Conservation (phyloP, 2,888 invertebrate species). For the Argyra leucocephala region DNA sequence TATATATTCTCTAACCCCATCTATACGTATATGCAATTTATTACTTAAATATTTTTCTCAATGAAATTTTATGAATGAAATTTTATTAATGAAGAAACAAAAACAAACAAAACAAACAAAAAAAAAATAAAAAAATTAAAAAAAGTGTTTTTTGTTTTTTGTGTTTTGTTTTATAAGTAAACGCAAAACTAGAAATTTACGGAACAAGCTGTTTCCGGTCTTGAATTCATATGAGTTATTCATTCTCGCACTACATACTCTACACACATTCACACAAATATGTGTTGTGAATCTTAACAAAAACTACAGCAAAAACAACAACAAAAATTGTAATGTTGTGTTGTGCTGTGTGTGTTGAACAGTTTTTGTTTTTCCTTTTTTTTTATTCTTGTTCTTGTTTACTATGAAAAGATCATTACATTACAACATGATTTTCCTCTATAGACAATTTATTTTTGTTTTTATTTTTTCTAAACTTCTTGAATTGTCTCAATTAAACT, state of each 20-base stretch:
- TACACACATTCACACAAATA: too few relatives aligned
- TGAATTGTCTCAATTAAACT: conserved; percentile 4
- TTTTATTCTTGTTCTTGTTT: neutral
- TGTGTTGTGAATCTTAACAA: too few relatives aligned
- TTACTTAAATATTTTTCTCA: neutral
- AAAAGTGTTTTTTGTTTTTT: neutral
- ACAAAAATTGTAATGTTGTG: too few relatives aligned
- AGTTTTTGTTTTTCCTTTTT: neutral
- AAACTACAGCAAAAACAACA: too few relatives aligned
- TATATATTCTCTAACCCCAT: neutral
- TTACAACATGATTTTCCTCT: neutral
- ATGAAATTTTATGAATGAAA: conserved; percentile 6
- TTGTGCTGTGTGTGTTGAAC: too few relatives aligned
- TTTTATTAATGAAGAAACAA: neutral
- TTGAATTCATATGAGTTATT: neutral
- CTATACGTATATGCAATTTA: neutral
- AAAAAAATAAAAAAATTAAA: neutral
- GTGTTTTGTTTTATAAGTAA: neutral
- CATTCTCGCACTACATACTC: neutral
- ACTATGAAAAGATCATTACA: conserved; percentile 1
- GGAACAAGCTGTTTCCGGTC: conserved; percentile 13
- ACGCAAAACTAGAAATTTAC: conserved; percentile 2
- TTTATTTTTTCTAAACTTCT: neutral
- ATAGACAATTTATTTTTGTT: neutral
- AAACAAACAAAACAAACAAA: neutral